Conservation (phyloP, 2,797 vertebrate species). For the Melopsittacus undulatus region DNA sequence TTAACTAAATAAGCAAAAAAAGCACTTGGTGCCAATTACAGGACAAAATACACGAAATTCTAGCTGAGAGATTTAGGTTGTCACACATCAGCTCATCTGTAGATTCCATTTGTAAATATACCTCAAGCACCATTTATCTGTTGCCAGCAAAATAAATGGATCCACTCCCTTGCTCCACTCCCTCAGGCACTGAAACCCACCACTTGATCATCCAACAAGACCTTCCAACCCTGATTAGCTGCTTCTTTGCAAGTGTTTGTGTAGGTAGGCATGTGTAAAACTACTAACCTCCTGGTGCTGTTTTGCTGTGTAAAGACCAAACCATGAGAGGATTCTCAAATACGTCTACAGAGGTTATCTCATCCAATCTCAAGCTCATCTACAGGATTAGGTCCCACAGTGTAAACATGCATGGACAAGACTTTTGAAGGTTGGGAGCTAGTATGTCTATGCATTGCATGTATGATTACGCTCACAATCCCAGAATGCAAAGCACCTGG, state of each 20-base stretch:
- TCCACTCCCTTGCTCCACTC: background rate
- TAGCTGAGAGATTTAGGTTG: background rate
- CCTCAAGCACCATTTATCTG: background rate
- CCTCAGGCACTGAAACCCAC: background rate
- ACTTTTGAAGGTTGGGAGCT: background rate
- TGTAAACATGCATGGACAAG: background rate
- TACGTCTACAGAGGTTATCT: background rate
- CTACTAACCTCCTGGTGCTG: background rate
- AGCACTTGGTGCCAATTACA: background rate
- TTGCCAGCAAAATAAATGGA: background rate
- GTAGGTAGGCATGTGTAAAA: background rate
- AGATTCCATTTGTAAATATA: background rate
- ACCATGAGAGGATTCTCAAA: background rate
- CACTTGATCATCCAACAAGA: background rate
- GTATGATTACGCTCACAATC: background rate
- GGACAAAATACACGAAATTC: background rate
- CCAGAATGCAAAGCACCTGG: background rate
- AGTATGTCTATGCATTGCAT: background rate
- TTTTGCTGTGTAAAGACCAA: background rate
- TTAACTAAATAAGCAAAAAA: background rate
- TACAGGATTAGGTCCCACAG: background rate
- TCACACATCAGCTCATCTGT: accelerated
- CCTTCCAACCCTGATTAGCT: background rate
- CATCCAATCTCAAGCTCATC: background rate
- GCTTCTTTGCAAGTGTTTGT: background rate